Evolutionary conservation across 2,113 vertebrate genomes (phyloP).

Genomic region (Aptenodytes patagonicus): DNA sequence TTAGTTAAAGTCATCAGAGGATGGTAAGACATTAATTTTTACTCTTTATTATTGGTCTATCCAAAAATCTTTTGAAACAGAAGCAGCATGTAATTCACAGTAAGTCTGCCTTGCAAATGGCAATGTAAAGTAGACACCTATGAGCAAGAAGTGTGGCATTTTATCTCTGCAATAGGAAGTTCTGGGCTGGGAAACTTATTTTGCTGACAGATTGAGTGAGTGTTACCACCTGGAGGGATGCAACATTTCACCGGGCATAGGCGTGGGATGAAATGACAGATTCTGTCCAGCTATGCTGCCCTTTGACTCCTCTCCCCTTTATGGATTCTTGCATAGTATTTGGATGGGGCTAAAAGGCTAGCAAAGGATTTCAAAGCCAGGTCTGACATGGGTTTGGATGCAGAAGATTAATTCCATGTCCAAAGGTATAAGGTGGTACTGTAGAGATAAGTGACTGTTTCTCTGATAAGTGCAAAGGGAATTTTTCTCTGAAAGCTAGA

Average conservation of each 20-base stretch:
- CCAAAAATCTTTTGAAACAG: neutral
- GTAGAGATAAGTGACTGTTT: neutral
- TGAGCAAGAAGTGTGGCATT: neutral
- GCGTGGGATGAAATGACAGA: neutral
- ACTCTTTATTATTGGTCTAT: neutral
- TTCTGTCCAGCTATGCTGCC: neutral
- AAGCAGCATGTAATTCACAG: neutral
- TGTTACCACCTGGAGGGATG: neutral
- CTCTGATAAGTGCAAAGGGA: neutral
- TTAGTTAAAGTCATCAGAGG: constrained; percentile 88
- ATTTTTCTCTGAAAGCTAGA: neutral
- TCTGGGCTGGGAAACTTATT: neutral
- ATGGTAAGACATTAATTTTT: constrained; percentile 80
- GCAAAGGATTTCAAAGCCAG: neutral
- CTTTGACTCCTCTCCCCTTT: neutral
- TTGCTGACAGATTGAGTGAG: neutral
- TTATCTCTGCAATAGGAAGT: neutral
- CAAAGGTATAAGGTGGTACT: neutral
- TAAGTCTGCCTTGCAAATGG: neutral
- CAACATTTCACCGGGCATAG: neutral
- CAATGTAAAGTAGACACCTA: neutral
- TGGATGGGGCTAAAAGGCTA: neutral
- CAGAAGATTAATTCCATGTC: neutral
- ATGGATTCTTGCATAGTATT: neutral
- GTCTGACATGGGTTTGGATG: neutral